These are phyloP conservation scores for Psephotus haematonotus DNA, from an alignment of 2,113 vertebrate species.

Conservation along the genomic window DNA sequence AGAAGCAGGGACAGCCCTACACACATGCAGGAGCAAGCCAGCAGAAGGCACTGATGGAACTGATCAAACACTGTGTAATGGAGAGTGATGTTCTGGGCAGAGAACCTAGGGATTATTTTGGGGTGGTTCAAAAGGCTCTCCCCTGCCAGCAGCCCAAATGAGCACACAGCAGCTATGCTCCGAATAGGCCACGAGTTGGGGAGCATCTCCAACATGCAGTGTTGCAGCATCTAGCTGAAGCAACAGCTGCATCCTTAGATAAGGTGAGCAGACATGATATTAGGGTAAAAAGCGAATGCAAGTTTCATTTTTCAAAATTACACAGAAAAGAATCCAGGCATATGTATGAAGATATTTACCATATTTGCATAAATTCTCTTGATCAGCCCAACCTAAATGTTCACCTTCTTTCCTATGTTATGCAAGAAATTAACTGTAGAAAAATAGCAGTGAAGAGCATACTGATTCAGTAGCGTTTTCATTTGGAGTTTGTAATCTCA, in stretches of 20 bases:
- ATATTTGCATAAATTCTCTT: not conserved
- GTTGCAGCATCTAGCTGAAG: not conserved
- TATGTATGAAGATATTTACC: not conserved
- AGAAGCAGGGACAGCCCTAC: not conserved
- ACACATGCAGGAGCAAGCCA: not conserved
- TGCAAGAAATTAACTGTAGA: not conserved
- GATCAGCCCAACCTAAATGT: not conserved
- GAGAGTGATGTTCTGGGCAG: not conserved
- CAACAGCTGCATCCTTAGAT: not conserved
- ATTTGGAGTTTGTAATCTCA: not conserved
- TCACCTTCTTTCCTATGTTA: not conserved
- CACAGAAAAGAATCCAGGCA: not conserved
- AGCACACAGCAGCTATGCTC: fast-evolving
- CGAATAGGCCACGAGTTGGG: not conserved
- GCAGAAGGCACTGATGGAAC: not conserved
- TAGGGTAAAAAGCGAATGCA: not conserved
- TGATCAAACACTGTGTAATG: not conserved
- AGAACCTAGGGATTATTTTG: not conserved
- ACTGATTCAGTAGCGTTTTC: not conserved
- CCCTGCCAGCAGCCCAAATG: not conserved
- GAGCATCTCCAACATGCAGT: not conserved
- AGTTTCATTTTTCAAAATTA: not conserved
- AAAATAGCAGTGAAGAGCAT: not conserved
- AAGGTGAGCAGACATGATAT: not conserved
- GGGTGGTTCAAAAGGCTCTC: not conserved